Base-by-base conservation (phyloP, 2,888 invertebrate genomes). In the Selenia dentaria region DNA sequence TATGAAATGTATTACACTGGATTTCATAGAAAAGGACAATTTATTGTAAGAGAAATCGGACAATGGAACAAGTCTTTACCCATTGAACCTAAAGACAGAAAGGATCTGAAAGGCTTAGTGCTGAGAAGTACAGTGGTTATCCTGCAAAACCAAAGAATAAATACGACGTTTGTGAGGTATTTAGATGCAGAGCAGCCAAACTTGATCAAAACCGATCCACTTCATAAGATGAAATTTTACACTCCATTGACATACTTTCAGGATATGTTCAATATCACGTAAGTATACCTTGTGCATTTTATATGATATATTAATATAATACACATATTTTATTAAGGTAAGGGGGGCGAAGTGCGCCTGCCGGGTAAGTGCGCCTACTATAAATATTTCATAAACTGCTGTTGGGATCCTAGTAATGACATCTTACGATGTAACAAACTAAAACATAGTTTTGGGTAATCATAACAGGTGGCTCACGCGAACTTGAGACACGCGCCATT, bases 201-300 rank as follows among this genome's bases (percentile, higher is more conserved):
- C 12, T 83, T 92, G 40, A 79, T 83, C 20, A 89, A 92, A 63
- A 80, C 92, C 14, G 94, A 94, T 74, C 92, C 93, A 0, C 86
- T 94, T 83, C 92, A 93, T 70, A 92, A 93, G 58, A 91, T 93
- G 62, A 94, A 94, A 71, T 93, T 90, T 67, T 92, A 89, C 47
- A 83, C 92, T 3, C 71, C 93, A 6, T 67, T 92, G 51, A 74
- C 70, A 46, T 92, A 93, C 66, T 89, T 94, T 44, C 74, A 85
- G 53, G 93, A 94, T 56, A 92, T 94, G 77, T 94, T 91, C 65
- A 94, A 94, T 79, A 93, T 94, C 69, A 93, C 92, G 94, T 94
- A 79, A 87, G 85, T 11, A 2, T 31, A 9, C 12, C 9, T 33
- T n/a, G 6, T 8, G 10, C n/a, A n/a, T n/a, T n/a, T n/a, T n/a